These are phyloP conservation scores for Heteropelma amictum DNA, from an alignment of 2,888 invertebrate genomes.

Conservation along the genomic window DNA sequence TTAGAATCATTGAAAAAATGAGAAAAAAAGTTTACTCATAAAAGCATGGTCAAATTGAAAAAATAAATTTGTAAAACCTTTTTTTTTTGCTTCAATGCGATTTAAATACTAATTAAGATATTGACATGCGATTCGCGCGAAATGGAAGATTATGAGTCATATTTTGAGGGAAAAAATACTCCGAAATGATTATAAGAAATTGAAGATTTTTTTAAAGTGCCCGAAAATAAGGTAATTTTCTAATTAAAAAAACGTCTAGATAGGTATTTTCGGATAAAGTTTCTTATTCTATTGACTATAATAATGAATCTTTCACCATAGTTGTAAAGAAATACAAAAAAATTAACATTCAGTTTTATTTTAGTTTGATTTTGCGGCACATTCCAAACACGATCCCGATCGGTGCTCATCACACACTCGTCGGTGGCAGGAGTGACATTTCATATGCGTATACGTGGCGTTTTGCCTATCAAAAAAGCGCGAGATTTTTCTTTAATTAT, in stretches of 20 bases:
- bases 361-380: background rate
- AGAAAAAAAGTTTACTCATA: background rate
- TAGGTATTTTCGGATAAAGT: background rate
- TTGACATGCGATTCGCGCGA: background rate
- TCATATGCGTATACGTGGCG: too few species aligned
- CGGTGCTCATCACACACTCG: background rate
- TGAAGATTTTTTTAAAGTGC: background rate
- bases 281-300: background rate
- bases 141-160: background rate
- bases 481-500: too few species aligned
- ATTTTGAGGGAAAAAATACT: background rate
- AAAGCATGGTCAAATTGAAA: background rate
- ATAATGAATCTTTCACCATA: background rate
- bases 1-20: background rate
- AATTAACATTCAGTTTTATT: background rate
- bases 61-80: background rate
- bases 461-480: too few species aligned
- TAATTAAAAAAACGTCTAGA: background rate
- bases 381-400: background rate
- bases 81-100: background rate
- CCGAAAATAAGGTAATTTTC: slow-evolving; percentile 1
- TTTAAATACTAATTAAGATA: background rate
- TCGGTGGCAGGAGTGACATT: background rate
- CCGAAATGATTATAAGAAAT: background rate
- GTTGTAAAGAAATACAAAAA: background rate